Evolutionary conservation across 37 sponge, comb jelly and placozoan genomes (phyloP).

Genomic region (Diacarnus erythraeanus): DNA sequence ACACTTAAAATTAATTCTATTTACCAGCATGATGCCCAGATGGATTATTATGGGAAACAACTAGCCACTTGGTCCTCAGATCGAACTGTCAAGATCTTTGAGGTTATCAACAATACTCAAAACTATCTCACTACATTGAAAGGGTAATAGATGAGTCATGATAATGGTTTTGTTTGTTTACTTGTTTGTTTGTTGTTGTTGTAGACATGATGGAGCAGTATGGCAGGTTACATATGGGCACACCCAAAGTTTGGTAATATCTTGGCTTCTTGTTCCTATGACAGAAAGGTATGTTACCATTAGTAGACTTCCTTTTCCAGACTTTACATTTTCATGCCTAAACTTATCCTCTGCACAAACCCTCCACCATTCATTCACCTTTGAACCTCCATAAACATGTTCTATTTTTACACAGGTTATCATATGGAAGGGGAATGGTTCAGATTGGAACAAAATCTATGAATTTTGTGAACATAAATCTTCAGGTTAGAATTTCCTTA

Average conservation of each 20-base stretch:
- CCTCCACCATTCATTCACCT: background rate
- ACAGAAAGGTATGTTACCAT: slow-evolving; percentile 71
- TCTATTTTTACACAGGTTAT: slow-evolving; percentile 66
- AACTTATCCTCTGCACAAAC: background rate
- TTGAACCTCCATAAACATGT: background rate
- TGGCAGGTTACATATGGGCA: slow-evolving; percentile 99
- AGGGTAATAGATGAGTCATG: slow-evolving; percentile 48
- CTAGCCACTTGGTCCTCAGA: slow-evolving; percentile 99
- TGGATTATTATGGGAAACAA: slow-evolving; percentile 92
- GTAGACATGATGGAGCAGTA: slow-evolving; percentile 96
- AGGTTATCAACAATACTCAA: slow-evolving; percentile 70
- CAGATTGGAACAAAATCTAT: slow-evolving; percentile 75
- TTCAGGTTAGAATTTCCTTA: slow-evolving; percentile 80
- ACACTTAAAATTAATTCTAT: no score
- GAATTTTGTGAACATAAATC: slow-evolving; percentile 90
- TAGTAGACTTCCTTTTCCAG: background rate
- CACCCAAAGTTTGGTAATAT: slow-evolving; percentile 97
- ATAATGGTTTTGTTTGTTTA: background rate
- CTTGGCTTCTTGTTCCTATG: slow-evolving; percentile 98
- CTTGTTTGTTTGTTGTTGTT: background rate
- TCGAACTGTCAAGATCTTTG: slow-evolving; percentile 89
- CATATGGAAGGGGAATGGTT: slow-evolving; percentile 87
- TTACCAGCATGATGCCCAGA: slow-evolving; percentile 98
- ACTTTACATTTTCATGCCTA: background rate
- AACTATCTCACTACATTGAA: slow-evolving; percentile 68